Evolutionary conservation across 1,140 invertebrate species (phyloP), one percentile per base, ranked within the genome.

Genomic region (Pantala flavescens): DNA sequence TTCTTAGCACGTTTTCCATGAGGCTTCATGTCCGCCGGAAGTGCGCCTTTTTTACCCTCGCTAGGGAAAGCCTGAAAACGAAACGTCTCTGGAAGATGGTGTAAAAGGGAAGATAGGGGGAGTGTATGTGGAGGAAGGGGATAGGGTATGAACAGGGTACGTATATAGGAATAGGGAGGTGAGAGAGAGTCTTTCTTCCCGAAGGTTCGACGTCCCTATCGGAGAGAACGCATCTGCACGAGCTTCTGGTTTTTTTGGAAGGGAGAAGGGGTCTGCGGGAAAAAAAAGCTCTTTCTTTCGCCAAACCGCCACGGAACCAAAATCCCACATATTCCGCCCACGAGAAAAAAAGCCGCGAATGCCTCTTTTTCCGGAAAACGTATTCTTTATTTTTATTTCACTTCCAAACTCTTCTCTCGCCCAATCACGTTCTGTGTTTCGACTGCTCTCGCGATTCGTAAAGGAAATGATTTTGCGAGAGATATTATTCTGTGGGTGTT

Each of bases 11-110:
- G 49, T 63, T 63, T 63, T 63, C 49, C 49, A 63, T 63, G 49
- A 63, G 12, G 49, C 49, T 63, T 63, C 49, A 63, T 63, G 49
- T 63, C 49, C 49, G 49, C 49, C 49, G 49, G 49, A 63, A 63
- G 49, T 63, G 12, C 49, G 49, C 16, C 49, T 63, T 63, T 63
- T 63, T 63, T 63, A 11, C 49, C 49, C n/a, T 16, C 49, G 49
- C n/a, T 21, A 21, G 49, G n/a, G 49, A 63, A 21, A 21, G 49
- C 14, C 28, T 36, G 28, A 36, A 36, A 36, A 36, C 28, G 28
- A 36, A 36, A 36, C 28, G 28, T 9, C 28, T 36, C 28, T 16
- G 49, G 49, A 63, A 63, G 49, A 21, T 5, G 49, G 3, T 3
- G 49, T 3, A 63, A 12, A 7, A 12, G 5, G 49, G n/a, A 12